phyloP scores from a whole-genome alignment of 2,888 invertebrate genomes.

The Drosophila percnosoma region DNA sequence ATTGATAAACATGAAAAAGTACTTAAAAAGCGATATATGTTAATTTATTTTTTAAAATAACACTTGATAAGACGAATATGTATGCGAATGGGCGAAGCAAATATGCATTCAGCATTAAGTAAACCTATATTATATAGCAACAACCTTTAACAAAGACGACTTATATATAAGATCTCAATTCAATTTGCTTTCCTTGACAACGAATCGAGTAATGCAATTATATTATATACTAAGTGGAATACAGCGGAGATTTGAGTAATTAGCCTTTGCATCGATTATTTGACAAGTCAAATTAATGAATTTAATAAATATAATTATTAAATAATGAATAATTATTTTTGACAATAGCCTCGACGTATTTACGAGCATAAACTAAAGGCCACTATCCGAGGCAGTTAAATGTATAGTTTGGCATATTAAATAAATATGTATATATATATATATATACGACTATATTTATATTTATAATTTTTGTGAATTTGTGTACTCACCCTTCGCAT shows the following conservation, averaged over 20 bases:
- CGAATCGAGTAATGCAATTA: background rate
- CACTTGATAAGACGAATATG: background rate
- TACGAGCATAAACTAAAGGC: background rate
- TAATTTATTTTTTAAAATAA: background rate
- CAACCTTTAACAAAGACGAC: background rate
- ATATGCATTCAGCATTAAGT: constrained; percentile 21
- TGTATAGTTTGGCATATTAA: background rate
- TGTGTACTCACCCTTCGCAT: constrained; percentile 66
- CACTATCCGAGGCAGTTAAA: background rate
- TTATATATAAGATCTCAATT: background rate
- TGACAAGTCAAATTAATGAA: background rate
- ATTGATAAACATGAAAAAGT: constrained; percentile 8
- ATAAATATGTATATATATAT: background rate
- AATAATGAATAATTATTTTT: background rate
- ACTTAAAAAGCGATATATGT: constrained; percentile 13
- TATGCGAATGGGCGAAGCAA: constrained; percentile 35
- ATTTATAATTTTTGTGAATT: background rate
- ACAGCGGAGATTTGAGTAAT: background rate
- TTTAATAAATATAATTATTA: background rate
- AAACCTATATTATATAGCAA: constrained; percentile 12
- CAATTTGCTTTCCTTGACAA: constrained; percentile 17
- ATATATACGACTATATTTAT: background rate
- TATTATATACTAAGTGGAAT: background rate
- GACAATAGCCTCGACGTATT: background rate
- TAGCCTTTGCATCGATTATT: background rate